A percentile compares a stretch with the other conserved stretches of the same genome.
Conservation (phyloP, 2,113 vertebrate species). For the Nothoprocta perdicaria region DNA sequence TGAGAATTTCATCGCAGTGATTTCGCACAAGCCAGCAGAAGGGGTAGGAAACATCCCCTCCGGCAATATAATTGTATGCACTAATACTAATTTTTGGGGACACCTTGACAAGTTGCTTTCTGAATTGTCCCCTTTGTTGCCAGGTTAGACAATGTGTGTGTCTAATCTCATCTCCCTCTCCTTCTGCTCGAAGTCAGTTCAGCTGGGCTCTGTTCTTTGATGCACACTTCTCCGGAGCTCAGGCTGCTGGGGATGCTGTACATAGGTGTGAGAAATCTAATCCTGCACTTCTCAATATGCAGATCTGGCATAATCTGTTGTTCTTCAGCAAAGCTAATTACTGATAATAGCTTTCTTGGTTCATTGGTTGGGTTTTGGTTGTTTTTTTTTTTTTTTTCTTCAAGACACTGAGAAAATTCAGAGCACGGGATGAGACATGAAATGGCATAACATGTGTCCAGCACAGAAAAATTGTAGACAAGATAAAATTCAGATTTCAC, state of each 20-base stretch:
- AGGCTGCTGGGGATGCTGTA: not conserved
- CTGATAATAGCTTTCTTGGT: not conserved
- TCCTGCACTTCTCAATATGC: not conserved
- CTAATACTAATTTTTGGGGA: not conserved
- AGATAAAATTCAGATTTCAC: not conserved
- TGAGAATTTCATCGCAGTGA: not conserved
- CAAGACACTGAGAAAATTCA: not conserved
- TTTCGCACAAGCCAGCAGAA: not conserved
- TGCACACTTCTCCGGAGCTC: not conserved
- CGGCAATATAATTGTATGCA: not conserved
- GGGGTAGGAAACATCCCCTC: not conserved
- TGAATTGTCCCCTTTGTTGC: constrained; percentile 20
- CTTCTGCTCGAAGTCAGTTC: not conserved
- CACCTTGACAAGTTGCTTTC: not conserved
- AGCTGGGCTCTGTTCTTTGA: not conserved
- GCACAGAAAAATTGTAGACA: not conserved
- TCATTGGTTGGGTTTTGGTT: not conserved
- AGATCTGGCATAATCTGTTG: not conserved
- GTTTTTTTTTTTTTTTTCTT: not conserved
- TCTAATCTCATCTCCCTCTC: not conserved
- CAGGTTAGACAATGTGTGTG: not conserved
- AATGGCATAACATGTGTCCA: not conserved
- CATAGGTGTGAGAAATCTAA: not conserved
- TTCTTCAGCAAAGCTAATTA: not conserved
- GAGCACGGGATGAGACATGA: not conserved